Evolutionary conservation across 64 coral and sea anemone genomes (phyloP), one percentile per base, ranked within the genome.

Genomic region (Dendrophyllia cribrosa): DNA sequence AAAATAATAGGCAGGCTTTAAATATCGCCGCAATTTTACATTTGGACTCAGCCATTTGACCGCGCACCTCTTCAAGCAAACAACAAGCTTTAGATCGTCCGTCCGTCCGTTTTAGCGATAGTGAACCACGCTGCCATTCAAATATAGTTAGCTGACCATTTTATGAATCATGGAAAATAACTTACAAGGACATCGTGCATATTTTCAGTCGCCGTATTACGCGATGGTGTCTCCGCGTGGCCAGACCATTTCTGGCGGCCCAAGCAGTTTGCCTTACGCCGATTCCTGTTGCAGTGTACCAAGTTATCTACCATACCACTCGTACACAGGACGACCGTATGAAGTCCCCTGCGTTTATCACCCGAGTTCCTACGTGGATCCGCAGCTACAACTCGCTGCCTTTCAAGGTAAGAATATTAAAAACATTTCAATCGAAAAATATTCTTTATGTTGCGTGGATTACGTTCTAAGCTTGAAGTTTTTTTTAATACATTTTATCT

Each of bases 321-420:
- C 91, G 4, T 96, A 90, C 62, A n/a, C 91, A 13, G 56, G 74
- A 5, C 88, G 95, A 7, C 88, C 44, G 26, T 76, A 89, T 58
- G 95, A 96, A n/a, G 69, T 96, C 14, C 91, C 95, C 6, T 94
- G 86, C 53, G 47, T 96, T 16, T 96, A 96, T 44, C 95, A 90
- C 44, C 91, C 93, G 6, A 52, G 50, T 16, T 67, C 72, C 1
- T 91, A 86, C 52, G 74, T 91, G 9, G 83, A 88, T 43, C 72
- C 90, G 19, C 76, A 85, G 49, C 65, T 89, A 2, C 58, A 83
- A 43, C 90, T 95, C 47, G 86, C 93, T 8, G 51, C 90, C 25
- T 96, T 92, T 92, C 89, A 96, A 92, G 94, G 94, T 92, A 94
- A 50, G 79, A 59, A 45, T n/a, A 67, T 50, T 20, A 4, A 26